Base-by-base conservation (phyloP, 53 echinoderm and acorn worm species). In the Stichopus horrens region DNA sequence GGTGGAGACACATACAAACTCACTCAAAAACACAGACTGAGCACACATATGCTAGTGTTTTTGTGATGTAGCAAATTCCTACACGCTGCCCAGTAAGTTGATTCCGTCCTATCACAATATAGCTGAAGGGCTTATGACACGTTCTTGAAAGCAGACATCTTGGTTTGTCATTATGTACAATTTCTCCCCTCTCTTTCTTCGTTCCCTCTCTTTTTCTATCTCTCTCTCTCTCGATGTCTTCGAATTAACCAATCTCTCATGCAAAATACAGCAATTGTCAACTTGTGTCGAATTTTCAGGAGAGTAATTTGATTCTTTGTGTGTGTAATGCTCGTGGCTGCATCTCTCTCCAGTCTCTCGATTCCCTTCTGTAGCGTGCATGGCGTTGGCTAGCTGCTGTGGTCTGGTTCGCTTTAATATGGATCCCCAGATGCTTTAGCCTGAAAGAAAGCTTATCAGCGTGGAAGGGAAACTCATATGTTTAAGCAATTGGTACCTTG, bases 381-480 rank as follows among this genome's bases (percentile, higher is more conserved):
- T 63, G 63, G 10, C 4, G 63, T 16, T 63, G 63, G 16, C 63
- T 63, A 13, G 16, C 63, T 13, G 63, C 63, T 63, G 63, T 63
- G 10, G 10, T 10, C 16, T 13, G 16, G 63, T 16, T 63, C 63
- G 10, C 63, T 63, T 63, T 16, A 63, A 10, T 63, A 63, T 63
- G 63, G 63, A 63, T 63, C 16, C 63, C 63, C 63, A 63, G 63
- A 63, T 63, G 63, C 63, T 63, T 63, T 63, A 16, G 11, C 16
- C 11, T 63, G 63, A 63, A 10, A 63, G 55, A 79, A 55, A 55
- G 79, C 55, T 79, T 79, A 79, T 79, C 11, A 52, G 79, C 7
- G 56, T 52, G 52, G 79, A 79, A 63, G 63, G 16, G 63, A 79
- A 79, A 37, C 79, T 79, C 79, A 79, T 79, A 79, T 79, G 79